phyloP scores from a whole-genome alignment of 2,113 vertebrate genomes.

The Coptodon bakossiorum region DNA sequence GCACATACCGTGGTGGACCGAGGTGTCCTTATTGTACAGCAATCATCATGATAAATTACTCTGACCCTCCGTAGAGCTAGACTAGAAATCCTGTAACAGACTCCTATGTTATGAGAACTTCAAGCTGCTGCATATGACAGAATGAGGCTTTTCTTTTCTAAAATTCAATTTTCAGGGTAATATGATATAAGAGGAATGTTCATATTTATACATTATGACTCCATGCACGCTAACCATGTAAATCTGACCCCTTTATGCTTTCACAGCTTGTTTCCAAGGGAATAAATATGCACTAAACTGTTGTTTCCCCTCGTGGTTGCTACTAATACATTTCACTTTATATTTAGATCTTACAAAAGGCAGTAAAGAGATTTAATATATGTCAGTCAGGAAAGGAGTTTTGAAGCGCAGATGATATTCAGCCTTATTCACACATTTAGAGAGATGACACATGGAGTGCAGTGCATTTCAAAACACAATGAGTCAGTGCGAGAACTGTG shows the following conservation, averaged over 20 bases:
- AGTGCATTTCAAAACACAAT: conserved; percentile 6
- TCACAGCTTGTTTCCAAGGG: neutral
- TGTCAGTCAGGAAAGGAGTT: neutral
- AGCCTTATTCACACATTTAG: neutral
- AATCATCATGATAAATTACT: conserved; percentile 37
- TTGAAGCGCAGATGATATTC: neutral
- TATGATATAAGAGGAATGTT: neutral
- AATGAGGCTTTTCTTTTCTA: neutral
- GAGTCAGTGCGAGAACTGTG: neutral
- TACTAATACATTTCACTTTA: neutral
- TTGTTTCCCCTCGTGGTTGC: neutral
- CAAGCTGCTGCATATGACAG: neutral
- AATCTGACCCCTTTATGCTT: neutral
- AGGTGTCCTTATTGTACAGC: neutral
- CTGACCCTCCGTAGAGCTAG: neutral
- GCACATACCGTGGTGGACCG: neutral
- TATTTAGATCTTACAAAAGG: neutral
- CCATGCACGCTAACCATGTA: neutral
- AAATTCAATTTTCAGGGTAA: neutral
- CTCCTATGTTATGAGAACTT: neutral
- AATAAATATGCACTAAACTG: neutral
- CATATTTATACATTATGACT: neutral
- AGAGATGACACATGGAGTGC: conserved; percentile 1
- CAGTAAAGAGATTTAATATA: neutral
- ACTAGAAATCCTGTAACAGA: neutral